Base-by-base conservation (phyloP, 2,888 invertebrate species). In the Zhengitettix transpicula region DNA sequence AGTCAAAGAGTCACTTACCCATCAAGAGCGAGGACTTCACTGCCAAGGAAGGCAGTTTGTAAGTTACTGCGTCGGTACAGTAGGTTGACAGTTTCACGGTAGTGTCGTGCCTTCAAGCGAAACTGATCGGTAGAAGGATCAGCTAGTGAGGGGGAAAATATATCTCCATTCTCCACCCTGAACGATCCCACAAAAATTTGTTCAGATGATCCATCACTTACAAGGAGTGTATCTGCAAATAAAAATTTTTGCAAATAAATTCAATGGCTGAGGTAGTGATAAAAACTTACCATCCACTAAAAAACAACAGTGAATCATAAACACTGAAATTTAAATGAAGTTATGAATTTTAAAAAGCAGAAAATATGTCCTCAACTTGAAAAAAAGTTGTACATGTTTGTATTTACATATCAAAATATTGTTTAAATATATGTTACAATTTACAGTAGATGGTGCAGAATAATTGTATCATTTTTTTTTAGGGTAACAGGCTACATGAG, bases 151-250 rank as follows among this genome's bases (percentile, higher is more conserved):
- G 79, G 73, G 54, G 79, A 77, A 78, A 86, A 86, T n/a, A 77
- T 80, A 67, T 89, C 86, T 12, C 85, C 83, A 62, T 79, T 77
- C 57, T 76, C 75, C 62, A 90, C 83, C 66, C 83, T 80, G 72
- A 93, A 88, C 61, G 85, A 85, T 52, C 87, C 92, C 63, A 89
- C 80, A 74, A 89, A 93, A 60, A 89, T 81, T 72, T 89, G 85
- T 71, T 89, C 88, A 68, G 85, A 84, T 57, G 85, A 77, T 53
- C 85, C 83, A 67, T 85, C 83, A 55, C 82, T 78, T 63, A 83
- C 78, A 67, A 87, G 79, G 73, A 85, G 86, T 72, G 85, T 83
- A 70, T 87, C 88, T 88, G 79, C 51, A 78, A 80, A 28, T 66
- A 61, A 64, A 65, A 65, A 63, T 65, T 62, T 65, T 59, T 62